Conservation (phyloP, 2,797 vertebrate species). For the Dendrocincla fuliginosa region DNA sequence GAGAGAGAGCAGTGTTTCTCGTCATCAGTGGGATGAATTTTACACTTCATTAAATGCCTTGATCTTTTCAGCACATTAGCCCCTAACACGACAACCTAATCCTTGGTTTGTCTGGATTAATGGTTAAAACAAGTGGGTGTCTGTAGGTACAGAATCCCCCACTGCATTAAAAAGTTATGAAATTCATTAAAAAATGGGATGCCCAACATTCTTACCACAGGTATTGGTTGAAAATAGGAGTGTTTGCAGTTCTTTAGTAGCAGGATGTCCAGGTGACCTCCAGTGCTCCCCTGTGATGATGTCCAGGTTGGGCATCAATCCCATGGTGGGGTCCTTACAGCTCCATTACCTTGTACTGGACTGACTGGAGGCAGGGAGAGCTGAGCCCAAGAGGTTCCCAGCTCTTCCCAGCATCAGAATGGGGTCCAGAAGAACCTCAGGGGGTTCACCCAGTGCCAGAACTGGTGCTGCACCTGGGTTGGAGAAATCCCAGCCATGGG, state of each 20-base stretch:
- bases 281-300: not conserved
- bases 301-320: not conserved
- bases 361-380: fast-evolving
- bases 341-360: not conserved
- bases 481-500: not conserved
- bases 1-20: conserved; percentile 45
- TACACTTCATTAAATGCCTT: conserved; percentile 64
- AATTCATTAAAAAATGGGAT: not conserved
- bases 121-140: not conserved
- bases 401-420: not conserved
- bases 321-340: fast-evolving
- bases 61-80: conserved; percentile 56
- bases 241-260: not conserved
- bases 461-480: not conserved
- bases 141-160: not conserved
- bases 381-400: not conserved
- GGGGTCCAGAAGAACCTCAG: fast-evolving
- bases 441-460: not conserved
- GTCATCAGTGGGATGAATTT: conserved; percentile 53
- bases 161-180: not conserved
- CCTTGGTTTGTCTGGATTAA: conserved; percentile 53
- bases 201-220: not conserved
- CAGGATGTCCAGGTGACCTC: not conserved
- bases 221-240: not conserved
- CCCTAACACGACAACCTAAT: conserved; percentile 31